Evolutionary conservation across 2,888 invertebrate species (phyloP).

Genomic region (Macrophya annulata): DNA sequence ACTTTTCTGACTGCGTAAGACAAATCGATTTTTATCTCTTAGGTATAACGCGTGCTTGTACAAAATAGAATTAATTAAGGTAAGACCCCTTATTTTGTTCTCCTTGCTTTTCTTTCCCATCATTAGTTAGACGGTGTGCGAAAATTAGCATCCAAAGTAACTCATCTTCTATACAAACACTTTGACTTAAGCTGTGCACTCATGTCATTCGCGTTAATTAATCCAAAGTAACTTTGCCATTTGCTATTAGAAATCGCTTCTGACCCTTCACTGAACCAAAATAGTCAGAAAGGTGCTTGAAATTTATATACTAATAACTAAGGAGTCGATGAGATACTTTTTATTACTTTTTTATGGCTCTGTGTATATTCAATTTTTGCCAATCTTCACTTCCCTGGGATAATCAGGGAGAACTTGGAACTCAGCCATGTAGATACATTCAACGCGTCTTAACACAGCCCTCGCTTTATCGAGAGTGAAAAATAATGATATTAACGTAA

Average conservation of each 20-base stretch:
- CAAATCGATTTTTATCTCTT: slow-evolving; percentile 4
- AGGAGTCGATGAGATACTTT: slow-evolving; percentile 22
- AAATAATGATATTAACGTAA: slow-evolving; percentile 31
- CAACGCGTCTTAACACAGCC: background rate
- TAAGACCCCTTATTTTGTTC: slow-evolving; percentile 21
- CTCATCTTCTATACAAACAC: slow-evolving; percentile 39
- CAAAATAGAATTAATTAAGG: slow-evolving; percentile 38
- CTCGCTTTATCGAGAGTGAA: slow-evolving; percentile 14
- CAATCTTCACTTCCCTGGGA: slow-evolving; percentile 28
- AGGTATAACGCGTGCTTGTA: background rate
- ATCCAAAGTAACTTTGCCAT: slow-evolving; percentile 22
- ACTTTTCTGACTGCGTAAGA: slow-evolving; percentile 6
- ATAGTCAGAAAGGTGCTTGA: background rate
- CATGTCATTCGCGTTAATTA: slow-evolving; percentile 27
- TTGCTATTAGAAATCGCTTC: slow-evolving; percentile 8
- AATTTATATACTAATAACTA: slow-evolving; percentile 17
- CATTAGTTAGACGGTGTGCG: slow-evolving; percentile 18
- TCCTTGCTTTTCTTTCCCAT: slow-evolving; percentile 21
- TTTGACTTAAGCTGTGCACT: slow-evolving; percentile 24
- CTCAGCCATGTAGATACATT: background rate
- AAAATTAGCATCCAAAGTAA: slow-evolving; percentile 41
- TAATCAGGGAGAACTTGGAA: slow-evolving; percentile 13
- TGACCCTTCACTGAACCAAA: background rate
- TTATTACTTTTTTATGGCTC: slow-evolving; percentile 2
- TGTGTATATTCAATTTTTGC: slow-evolving; percentile 24